phyloP scores from a whole-genome alignment of 1,140 invertebrate species.

The Magallana angulata region DNA sequence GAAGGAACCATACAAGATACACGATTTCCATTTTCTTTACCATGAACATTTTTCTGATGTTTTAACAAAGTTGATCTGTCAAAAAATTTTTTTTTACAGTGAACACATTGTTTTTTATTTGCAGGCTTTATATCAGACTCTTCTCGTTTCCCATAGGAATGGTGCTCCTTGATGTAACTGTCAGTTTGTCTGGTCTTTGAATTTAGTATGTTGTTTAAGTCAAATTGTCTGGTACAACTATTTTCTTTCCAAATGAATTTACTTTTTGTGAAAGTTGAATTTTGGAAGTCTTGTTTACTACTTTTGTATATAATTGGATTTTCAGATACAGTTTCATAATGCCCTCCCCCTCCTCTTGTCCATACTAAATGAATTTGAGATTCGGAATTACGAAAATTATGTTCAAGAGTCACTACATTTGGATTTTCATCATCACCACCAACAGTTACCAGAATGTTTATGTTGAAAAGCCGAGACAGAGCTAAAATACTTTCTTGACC shows the following conservation, averaged over 20 bases:
- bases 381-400: neutral
- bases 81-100: neutral
- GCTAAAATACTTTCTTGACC: conserved; percentile 3
- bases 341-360: neutral
- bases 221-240: no score
- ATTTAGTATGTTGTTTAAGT: neutral
- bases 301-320: neutral
- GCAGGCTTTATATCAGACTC: no score
- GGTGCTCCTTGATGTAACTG: no score
- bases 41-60: neutral
- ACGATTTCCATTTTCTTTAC: neutral
- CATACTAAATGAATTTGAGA: neutral
- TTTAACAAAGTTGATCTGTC: neutral
- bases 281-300: no score
- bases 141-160: no score
- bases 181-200: neutral
- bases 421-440: conserved; percentile 4
- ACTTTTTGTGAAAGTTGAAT: no score
- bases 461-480: neutral
- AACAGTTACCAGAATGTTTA: conserved; percentile 26
- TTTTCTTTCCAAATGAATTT: no score
- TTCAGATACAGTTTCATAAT: neutral
- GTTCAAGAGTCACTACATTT: neutral
- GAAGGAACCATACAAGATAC: neutral
- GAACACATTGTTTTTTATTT: neutral